Evolutionary conservation across 2,797 vertebrate genomes (phyloP).

Genomic region (Alosa sapidissima): DNA sequence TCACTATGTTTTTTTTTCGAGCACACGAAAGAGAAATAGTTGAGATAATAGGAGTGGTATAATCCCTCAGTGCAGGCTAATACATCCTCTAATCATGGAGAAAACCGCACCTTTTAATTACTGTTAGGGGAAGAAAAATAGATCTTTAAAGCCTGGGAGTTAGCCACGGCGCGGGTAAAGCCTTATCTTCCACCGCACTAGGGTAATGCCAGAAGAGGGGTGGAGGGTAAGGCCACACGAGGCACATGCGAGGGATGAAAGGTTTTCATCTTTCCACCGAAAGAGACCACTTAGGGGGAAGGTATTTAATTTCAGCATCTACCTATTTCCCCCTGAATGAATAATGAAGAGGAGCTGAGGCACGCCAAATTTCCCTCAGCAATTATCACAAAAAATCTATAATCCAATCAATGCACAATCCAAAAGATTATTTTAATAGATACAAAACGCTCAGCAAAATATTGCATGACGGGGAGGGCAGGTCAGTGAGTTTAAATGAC

Average conservation of each 20-base stretch:
- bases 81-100: slow-evolving; percentile 71
- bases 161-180: neutral
- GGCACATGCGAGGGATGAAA: neutral
- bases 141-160: slow-evolving; percentile 63
- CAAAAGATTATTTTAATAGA: slow-evolving; percentile 79
- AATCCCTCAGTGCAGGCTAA: slow-evolving; percentile 72
- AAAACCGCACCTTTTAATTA: slow-evolving; percentile 77
- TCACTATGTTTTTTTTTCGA: neutral
- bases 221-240: neutral
- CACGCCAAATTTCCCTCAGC: slow-evolving; percentile 73
- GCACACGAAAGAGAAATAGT: neutral
- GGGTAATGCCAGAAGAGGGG: slow-evolving; percentile 16
- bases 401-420: slow-evolving; percentile 81
- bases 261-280: slow-evolving; percentile 7
- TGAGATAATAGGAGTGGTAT: slow-evolving; percentile 71
- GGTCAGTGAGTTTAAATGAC: slow-evolving; percentile 57
- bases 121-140: slow-evolving; percentile 50
- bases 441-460: slow-evolving; percentile 62
- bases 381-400: slow-evolving; percentile 81
- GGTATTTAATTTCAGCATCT: slow-evolving; percentile 64
- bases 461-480: neutral
- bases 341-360: slow-evolving; percentile 76
- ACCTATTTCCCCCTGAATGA: slow-evolving; percentile 78
- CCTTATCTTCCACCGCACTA: neutral
- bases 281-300: slow-evolving; percentile 26